These are phyloP conservation scores for Phaethornis superciliosus DNA, from an alignment of 2,113 vertebrate species.

Conservation along the genomic window DNA sequence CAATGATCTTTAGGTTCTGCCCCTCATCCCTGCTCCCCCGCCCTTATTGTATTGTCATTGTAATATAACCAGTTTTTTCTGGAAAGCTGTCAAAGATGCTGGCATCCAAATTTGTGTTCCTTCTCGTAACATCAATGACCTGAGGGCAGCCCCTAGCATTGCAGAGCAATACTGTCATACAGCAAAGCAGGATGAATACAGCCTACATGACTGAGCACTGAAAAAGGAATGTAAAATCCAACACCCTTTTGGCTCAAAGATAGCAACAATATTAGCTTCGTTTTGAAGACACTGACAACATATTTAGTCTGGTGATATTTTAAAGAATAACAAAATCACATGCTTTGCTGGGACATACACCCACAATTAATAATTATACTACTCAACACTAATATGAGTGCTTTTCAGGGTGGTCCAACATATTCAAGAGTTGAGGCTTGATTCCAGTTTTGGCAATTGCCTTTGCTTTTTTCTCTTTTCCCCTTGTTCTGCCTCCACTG, in stretches of 20 bases:
- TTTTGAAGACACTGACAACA: slow-evolving; percentile 50
- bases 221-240: not conserved
- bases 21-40: no score
- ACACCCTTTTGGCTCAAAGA: slow-evolving; percentile 15
- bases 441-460: slow-evolving; percentile 47
- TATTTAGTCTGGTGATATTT: slow-evolving; percentile 64
- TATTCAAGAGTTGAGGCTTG: slow-evolving; percentile 14
- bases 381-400: slow-evolving; percentile 24
- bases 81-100: not conserved
- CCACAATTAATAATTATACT: slow-evolving; percentile 52
- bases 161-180: not conserved
- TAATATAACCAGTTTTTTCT: not conserved
- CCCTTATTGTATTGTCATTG: not conserved
- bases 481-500: not conserved
- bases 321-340: slow-evolving; percentile 66
- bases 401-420: slow-evolving; percentile 64
- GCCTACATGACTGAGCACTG: not conserved
- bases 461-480: not conserved
- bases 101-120: not conserved
- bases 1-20: not conserved
- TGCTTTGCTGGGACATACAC: slow-evolving; percentile 35
- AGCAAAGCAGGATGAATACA: not conserved
- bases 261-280: slow-evolving; percentile 10
- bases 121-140: not conserved
- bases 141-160: not conserved